phyloP scores from a whole-genome alignment of 2,888 invertebrate genomes.

The Norana najaformis region DNA sequence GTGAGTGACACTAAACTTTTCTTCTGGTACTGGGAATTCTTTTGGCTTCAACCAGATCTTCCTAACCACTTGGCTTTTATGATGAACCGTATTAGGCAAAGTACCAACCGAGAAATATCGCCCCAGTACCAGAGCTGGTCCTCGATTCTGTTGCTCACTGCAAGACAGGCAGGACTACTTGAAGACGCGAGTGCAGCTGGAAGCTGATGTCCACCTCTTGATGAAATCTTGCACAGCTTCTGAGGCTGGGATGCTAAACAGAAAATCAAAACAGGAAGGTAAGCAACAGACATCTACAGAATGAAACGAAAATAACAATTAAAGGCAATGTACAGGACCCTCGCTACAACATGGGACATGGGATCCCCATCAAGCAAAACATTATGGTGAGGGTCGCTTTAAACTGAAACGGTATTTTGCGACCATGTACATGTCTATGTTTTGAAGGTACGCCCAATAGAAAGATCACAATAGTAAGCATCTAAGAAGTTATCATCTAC shows the following conservation, averaged over 20 bases:
- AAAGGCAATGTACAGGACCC: background rate
- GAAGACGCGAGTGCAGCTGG: background rate
- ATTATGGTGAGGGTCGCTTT: background rate
- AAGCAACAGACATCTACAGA: background rate
- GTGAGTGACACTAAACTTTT: background rate
- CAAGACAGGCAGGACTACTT: background rate
- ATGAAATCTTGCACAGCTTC: background rate
- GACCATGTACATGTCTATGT: background rate
- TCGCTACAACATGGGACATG: too few species aligned
- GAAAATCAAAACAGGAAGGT: background rate
- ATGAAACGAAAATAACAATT: too few species aligned
- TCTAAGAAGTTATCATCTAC: background rate
- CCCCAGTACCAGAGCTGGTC: slow-evolving; percentile 97
- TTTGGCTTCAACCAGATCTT: background rate
- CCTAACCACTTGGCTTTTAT: background rate
- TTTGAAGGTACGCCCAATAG: background rate
- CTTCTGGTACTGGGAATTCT: background rate
- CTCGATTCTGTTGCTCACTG: slow-evolving; percentile 56
- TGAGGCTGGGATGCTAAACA: background rate
- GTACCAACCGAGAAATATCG: slow-evolving; percentile 68
- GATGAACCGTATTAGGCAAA: background rate
- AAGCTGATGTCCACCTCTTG: background rate
- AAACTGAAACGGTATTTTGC: background rate
- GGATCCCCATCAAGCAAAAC: too few species aligned
- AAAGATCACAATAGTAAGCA: background rate